phyloP scores from a whole-genome alignment of 37 sponge, comb jelly and placozoan species.

The Spongilla lacustris region DNA sequence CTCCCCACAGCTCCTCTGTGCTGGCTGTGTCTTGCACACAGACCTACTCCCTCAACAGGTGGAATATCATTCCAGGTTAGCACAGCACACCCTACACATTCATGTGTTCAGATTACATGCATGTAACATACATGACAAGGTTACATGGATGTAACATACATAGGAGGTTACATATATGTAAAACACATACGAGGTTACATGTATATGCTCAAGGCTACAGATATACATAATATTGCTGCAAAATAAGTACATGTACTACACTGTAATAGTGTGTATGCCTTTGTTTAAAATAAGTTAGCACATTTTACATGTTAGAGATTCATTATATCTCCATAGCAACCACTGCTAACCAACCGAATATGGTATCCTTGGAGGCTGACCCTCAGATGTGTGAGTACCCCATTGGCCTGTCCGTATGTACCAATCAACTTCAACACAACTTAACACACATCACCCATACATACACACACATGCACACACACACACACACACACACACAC shows the following conservation, averaged over 20 bases:
- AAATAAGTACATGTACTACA: neutral
- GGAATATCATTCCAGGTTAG: constrained; percentile 52
- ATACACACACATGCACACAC: neutral
- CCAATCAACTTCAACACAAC: neutral
- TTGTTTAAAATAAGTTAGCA: too few species aligned
- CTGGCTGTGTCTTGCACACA: constrained; percentile 69
- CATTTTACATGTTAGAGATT: too few species aligned
- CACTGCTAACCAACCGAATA: constrained; percentile 15
- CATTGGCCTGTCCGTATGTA: neutral
- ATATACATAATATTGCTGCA: neutral
- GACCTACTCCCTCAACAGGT: constrained; percentile 68
- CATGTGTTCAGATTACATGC: neutral
- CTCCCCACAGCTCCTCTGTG: constrained; percentile 2
- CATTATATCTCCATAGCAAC: neutral
- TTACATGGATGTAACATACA: neutral
- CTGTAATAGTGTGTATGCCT: neutral
- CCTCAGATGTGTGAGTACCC: constrained; percentile 31
- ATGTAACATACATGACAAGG: neutral
- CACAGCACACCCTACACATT: neutral
- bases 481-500: neutral
- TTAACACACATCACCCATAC: neutral
- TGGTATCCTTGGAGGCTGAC: constrained; percentile 54
- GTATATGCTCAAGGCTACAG: too few species aligned
- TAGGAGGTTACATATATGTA: neutral
- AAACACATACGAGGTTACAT: too few species aligned